phyloP scores from a whole-genome alignment of 2,113 vertebrate species.

The Telmatochromis brachygnathus region DNA sequence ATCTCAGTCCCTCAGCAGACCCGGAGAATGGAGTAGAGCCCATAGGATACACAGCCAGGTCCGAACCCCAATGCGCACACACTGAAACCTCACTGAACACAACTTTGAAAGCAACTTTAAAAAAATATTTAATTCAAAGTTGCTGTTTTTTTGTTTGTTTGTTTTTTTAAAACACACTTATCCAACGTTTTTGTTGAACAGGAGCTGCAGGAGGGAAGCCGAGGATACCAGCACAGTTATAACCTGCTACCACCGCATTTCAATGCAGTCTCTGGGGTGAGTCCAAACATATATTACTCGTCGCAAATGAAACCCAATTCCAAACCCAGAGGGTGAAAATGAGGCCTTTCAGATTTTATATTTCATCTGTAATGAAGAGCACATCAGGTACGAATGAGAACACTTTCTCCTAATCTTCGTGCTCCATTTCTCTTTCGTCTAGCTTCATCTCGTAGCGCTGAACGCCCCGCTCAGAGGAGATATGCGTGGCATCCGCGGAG shows the following conservation, averaged over 20 bases:
- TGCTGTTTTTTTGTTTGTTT: not conserved
- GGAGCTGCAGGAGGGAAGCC: slow-evolving; percentile 55
- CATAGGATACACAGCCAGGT: slow-evolving; percentile 60
- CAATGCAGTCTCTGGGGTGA: slow-evolving; percentile 56
- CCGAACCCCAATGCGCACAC: not conserved
- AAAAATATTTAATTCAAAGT: rapidly evolving
- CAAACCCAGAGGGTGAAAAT: not conserved
- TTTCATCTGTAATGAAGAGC: not conserved
- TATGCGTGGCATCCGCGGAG: slow-evolving; percentile 87
- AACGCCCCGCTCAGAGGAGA: slow-evolving; percentile 79
- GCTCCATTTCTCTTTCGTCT: not conserved
- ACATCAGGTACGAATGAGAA: not conserved
- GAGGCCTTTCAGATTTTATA: not conserved
- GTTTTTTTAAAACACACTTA: not conserved
- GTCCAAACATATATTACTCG: not conserved
- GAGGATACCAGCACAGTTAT: slow-evolving; percentile 60
- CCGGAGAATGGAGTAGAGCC: slow-evolving; percentile 29
- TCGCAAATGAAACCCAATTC: not conserved
- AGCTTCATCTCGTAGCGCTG: slow-evolving; percentile 88
- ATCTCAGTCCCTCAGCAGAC: slow-evolving; percentile 48
- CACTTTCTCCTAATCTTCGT: not conserved
- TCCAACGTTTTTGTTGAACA: not conserved
- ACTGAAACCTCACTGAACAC: not conserved
- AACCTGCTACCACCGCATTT: slow-evolving; percentile 50
- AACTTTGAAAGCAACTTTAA: not conserved